Base-by-base conservation (phyloP, 2,113 vertebrate genomes). In the Sigmodon hispidus region DNA sequence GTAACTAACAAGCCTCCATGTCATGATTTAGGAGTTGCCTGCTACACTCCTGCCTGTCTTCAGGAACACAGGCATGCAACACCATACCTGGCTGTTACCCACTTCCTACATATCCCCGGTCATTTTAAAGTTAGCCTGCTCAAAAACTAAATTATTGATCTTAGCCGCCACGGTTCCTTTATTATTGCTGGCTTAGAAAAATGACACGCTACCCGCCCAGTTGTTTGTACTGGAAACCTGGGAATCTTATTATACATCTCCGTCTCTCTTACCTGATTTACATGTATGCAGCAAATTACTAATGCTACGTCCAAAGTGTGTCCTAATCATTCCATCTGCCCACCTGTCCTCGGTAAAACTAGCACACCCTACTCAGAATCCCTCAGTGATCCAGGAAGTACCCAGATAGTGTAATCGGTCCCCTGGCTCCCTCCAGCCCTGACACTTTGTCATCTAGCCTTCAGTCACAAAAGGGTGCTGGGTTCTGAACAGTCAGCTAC, bases 71-170 rank as follows among this genome's bases (percentile, higher is more conserved):
- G 77, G 36, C 52, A 22, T 40, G 21, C 11, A 19, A 36, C 52
- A 36, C 13, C 48, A 55, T 55, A 3, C 34, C 77, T 55, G 76
- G 77, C 50, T 73, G 34, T 67, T 36, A 55, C 63, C 26, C 77
- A 17, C 26, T 63, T 89, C 95, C 95, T 76, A 52, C 48, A 63
- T 81, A 16, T 84, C 79, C 73, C 48, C 52, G 67, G 63, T 61
- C 57, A 90, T 88, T 86, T 97, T 89, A 72, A 52, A 90, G 70
- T 90, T 84, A 94, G 87, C 55, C 55, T 52, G 50, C 77, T 94
- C 69, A 87, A 75, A 75, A 95, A 73, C 31, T 50, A 76, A 88
- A 86, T 72, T 70, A 40, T 5, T 50, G n/a, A 61, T 36, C 45
- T 40, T 72, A 87, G 24, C 57, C 48, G 19, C 15, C 22, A 45